Percentiles rank a stretch among this genome's conserved stretches.
These are phyloP conservation scores for Saccostrea cuccullata DNA, from an alignment of 1,140 invertebrate genomes.

Conservation along the genomic window DNA sequence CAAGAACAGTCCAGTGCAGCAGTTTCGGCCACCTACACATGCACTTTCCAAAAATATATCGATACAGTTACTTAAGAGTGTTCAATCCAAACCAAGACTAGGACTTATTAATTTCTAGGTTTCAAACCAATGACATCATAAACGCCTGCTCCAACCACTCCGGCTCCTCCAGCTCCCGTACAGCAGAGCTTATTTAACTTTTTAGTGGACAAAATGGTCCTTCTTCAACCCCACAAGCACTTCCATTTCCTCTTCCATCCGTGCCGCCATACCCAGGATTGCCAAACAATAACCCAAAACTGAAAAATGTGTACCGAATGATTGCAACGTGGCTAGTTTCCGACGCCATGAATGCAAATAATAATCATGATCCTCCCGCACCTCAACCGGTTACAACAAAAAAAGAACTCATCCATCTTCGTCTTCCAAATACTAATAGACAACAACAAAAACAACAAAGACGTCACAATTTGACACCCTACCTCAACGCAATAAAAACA, in stretches of 20 bases:
- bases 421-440: not conserved
- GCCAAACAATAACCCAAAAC: slow-evolving; percentile 24
- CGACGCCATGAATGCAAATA: not conserved
- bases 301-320: no score
- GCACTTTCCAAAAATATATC: not conserved
- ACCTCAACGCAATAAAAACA: no score
- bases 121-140: not conserved
- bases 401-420: not conserved
- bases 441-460: no score
- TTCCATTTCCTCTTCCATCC: not conserved
- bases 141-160: not conserved
- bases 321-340: no score
- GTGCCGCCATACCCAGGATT: not conserved
- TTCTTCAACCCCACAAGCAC: not conserved
- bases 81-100: not conserved
- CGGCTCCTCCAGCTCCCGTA: not conserved
- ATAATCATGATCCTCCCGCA: not conserved
- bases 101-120: not conserved
- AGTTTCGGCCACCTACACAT: not conserved
- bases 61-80: not conserved
- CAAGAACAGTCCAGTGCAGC: not conserved
- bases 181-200: slow-evolving; percentile 2
- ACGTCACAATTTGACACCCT: no score
- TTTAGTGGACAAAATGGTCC: not conserved
- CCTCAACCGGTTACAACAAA: not conserved